Conservation (phyloP, 2,113 vertebrate species). For the Rhinoderma darwinii region DNA sequence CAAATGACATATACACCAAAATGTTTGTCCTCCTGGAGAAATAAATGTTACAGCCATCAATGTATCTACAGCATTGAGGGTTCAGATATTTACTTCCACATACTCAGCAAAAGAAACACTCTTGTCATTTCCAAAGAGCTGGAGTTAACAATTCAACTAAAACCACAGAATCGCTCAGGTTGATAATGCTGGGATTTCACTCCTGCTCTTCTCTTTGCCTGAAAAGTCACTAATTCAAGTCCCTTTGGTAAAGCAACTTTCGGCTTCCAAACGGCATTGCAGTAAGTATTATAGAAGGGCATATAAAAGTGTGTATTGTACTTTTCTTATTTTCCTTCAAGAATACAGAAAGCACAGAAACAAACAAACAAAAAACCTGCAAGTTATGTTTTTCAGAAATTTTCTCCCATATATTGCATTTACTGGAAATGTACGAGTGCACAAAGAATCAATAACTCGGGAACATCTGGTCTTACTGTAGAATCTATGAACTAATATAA, state of each 20-base stretch:
- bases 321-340: neutral
- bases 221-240: neutral
- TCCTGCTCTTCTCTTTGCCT: neutral
- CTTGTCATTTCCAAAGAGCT: neutral
- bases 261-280: neutral
- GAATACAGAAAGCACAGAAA: neutral
- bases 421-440: neutral
- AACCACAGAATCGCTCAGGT: neutral
- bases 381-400: neutral
- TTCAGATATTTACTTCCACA: neutral
- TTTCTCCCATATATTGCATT: conserved; percentile 20
- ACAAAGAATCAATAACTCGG: conserved; percentile 15
- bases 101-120: neutral
- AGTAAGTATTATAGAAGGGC: conserved; percentile 16
- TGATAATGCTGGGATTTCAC: conserved; percentile 12
- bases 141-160: neutral
- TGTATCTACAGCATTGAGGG: neutral
- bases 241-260: conserved; percentile 14
- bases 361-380: neutral
- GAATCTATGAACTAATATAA: conserved; percentile 7
- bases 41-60: neutral
- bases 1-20: neutral
- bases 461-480: conserved; percentile 25
- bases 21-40: neutral
- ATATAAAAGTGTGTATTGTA: conserved; percentile 18